Evolutionary conservation across 2,113 vertebrate genomes (phyloP).

Genomic region (Etheostoma spectabile): DNA sequence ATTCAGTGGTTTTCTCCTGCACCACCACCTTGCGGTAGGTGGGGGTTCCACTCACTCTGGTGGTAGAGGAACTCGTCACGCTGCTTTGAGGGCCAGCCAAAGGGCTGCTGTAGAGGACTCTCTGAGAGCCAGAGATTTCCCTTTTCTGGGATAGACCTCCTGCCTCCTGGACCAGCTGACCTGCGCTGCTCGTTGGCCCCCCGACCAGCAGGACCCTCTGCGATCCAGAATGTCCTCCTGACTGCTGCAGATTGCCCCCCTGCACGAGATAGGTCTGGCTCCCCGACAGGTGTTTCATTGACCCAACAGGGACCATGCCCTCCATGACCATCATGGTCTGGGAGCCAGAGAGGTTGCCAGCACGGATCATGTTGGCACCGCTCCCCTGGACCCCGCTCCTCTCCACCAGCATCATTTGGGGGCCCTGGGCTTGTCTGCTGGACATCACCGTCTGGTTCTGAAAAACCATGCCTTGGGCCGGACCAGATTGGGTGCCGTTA

Average conservation of each 20-base stretch:
- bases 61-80: slow-evolving; percentile 24
- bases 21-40: slow-evolving; percentile 33
- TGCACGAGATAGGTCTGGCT: slow-evolving; percentile 37
- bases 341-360: slow-evolving; percentile 65
- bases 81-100: slow-evolving; percentile 19
- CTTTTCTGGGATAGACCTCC: slow-evolving; percentile 31
- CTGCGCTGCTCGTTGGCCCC: slow-evolving; percentile 32
- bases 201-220: slow-evolving; percentile 63
- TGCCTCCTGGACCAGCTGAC: slow-evolving; percentile 39
- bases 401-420: slow-evolving; percentile 49
- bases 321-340: slow-evolving; percentile 75
- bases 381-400: background rate
- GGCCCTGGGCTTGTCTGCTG: slow-evolving; percentile 24
- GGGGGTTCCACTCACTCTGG: slow-evolving; percentile 8
- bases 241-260: slow-evolving; percentile 42
- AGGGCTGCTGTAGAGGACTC: slow-evolving; percentile 29
- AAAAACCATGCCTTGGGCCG: slow-evolving; percentile 41
- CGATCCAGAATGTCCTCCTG: slow-evolving; percentile 50
- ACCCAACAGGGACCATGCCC: slow-evolving; percentile 48
- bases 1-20: slow-evolving; percentile 22
- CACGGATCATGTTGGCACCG: slow-evolving; percentile 49
- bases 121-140: slow-evolving; percentile 42
- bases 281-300: slow-evolving; percentile 57
- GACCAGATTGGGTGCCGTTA: slow-evolving; percentile 24
- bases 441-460: slow-evolving; percentile 57